Conservation (phyloP, 2,797 vertebrate species). For the Anas acuta region DNA sequence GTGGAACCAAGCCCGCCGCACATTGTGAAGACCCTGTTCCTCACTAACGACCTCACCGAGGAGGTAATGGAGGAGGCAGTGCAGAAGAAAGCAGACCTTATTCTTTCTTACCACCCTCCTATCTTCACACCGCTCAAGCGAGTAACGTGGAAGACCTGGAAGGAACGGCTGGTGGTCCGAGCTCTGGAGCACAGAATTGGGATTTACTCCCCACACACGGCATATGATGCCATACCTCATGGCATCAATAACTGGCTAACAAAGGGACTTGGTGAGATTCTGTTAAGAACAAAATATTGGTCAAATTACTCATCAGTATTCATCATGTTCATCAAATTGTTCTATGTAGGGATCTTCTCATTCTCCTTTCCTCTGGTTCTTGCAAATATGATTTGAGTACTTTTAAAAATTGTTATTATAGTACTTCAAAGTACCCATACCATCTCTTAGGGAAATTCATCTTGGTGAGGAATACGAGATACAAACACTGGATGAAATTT, state of each 20-base stretch:
- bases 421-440: not conserved
- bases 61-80: slow-evolving; percentile 90
- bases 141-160: slow-evolving; percentile 87
- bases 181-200: slow-evolving; percentile 89
- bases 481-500: not conserved
- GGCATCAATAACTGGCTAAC: slow-evolving; percentile 93
- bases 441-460: not conserved
- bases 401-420: not conserved
- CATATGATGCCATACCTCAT: slow-evolving; percentile 86
- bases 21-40: slow-evolving; percentile 83
- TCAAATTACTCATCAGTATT: not conserved
- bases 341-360: not conserved
- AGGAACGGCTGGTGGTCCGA: slow-evolving; percentile 87
- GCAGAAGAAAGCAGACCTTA: slow-evolving; percentile 81
- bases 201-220: slow-evolving; percentile 95
- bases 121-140: slow-evolving; percentile 88
- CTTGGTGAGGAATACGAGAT: not conserved
- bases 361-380: not conserved
- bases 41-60: slow-evolving; percentile 92
- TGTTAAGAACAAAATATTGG: not conserved
- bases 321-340: not conserved
- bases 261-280: slow-evolving; percentile 88
- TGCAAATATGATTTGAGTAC: not conserved
- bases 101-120: slow-evolving; percentile 94
- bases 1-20: slow-evolving; percentile 89